Evolutionary conservation across 2,113 vertebrate genomes (phyloP), one percentile per base, ranked within the genome.

Genomic region (Reinhardtius hippoglossoides): DNA sequence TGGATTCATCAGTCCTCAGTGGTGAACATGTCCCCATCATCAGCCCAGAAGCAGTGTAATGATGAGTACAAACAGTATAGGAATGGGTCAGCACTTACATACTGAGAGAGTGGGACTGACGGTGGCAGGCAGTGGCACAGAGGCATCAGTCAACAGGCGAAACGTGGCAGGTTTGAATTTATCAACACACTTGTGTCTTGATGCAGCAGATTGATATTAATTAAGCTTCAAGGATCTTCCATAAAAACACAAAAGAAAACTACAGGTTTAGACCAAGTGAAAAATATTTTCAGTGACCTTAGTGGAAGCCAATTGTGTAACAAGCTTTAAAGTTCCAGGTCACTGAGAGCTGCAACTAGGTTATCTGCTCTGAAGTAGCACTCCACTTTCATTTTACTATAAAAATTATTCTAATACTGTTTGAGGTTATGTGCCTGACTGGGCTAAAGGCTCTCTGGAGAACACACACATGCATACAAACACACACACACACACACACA

Each of bases 391-490:
- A 71, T 79, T 50, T 50, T 61, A 61, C 4, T 71, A 40, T 50
- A 20, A 56, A 59, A 63, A 56, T 60, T 20, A 65, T 65, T 73
- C 35, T 55, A 63, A 68, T 76, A 27, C 48, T 42, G 3, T 50
- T 50, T 56, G 8, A 74, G 66, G 24, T 71, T 54, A 54, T 63
- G 31, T 74, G 71, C 27, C 50, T 58, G 76, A 67, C 71, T 72
- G n/a, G 27, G n/a, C 65, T 66, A 50, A 77, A 55, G 42, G n/a
- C 55, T 85, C 70, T 71, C 48, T 66, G 27, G 37, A 74, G 65
- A 70, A n/a, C 24, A 40, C 23, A 62, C 24, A 50, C 24, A 70
- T 23, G 24, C 12, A 24, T 18, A 76, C 16, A 27, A 24, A 50
- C 23, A 62, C 35, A 48, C 46, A 70, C 14, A 16, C 35, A 69